Evolutionary conservation across 2,888 invertebrate genomes (phyloP), one percentile per base, ranked within the genome.

Genomic region (Pollenia amentaria): DNA sequence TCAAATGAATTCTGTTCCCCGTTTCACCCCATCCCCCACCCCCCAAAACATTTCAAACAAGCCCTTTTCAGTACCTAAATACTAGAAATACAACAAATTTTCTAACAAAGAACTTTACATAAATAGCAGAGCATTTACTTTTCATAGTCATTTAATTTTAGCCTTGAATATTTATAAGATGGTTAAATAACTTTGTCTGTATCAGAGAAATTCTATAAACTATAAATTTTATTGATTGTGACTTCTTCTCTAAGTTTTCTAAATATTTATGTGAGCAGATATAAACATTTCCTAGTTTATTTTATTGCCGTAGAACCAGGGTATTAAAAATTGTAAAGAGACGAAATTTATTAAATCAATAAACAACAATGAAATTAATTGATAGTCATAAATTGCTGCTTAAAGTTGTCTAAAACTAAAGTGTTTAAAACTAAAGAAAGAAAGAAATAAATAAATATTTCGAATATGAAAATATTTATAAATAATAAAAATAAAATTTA

Each of bases 101-200:
- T 38, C 11, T 29, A 53, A 42, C n/a, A 44, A 4, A 7, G 12
- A 12, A 7, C 12, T 14, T 1, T n/a, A 29, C 6, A 29, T 29
- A 29, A 29, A 29, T 29, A 29, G 29, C 29, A 10, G 12, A 67
- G 51, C 11, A 65, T 38, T 21, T 21, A 14, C 18, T 62, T 38
- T 55, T n/a, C 42, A 46, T 21, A 46, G 55, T 29, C 12, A 9
- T 55, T 38, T 64, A 55, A 42, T 57, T 72, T 64, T 65, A 57
- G 64, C 70, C 79, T 82, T 85, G 83, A 86, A 79, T 83, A 83
- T 76, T 86, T 75, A 65, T 64, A 76, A 86, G 86, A 57, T 72
- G 11, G 7, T 51, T 53, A 82, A 81, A 16, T 44, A 57, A 38
- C 38, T 46, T 60, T 53, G 72, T 60, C 65, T 44, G 18, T 18